Percentiles rank a stretch among this genome's conserved stretches.
Conservation (phyloP, 2,888 invertebrate genomes). For the Thelaira solivaga region DNA sequence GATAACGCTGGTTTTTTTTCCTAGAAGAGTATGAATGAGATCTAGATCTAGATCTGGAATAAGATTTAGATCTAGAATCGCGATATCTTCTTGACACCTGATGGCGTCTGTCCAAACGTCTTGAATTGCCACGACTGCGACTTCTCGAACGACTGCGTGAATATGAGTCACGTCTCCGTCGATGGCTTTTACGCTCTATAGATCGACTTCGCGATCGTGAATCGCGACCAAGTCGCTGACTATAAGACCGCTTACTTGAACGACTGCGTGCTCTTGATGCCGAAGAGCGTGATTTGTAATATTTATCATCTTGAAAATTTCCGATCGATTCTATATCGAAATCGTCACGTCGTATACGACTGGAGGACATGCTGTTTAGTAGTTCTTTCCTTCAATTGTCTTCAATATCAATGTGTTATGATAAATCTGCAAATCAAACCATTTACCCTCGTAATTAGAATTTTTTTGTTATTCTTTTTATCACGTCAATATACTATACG, state of each 20-base stretch:
- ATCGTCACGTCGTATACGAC: slow-evolving; percentile 64
- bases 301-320: slow-evolving; percentile 62
- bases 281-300: slow-evolving; percentile 37
- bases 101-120: slow-evolving; percentile 44
- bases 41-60: slow-evolving; percentile 48
- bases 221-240: slow-evolving; percentile 45
- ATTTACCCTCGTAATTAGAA: slow-evolving; percentile 61
- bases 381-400: background rate
- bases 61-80: slow-evolving; percentile 57
- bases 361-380: slow-evolving; percentile 63
- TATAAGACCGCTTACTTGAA: slow-evolving; percentile 65
- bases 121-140: slow-evolving; percentile 50
- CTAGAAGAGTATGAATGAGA: slow-evolving; percentile 19
- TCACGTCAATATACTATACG: slow-evolving; percentile 50
- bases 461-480: slow-evolving; percentile 36
- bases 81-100: slow-evolving; percentile 44
- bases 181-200: slow-evolving; percentile 41
- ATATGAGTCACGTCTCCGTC: slow-evolving; percentile 38
- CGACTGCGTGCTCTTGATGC: slow-evolving; percentile 61
- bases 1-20: slow-evolving; percentile 42
- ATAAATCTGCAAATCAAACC: slow-evolving; percentile 60
- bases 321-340: slow-evolving; percentile 61
- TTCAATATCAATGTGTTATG: slow-evolving; percentile 22
- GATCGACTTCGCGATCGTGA: slow-evolving; percentile 61
- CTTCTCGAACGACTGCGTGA: slow-evolving; percentile 58